Evolutionary conservation across 2,797 vertebrate species (phyloP).

Genomic region (Tragelaphus eurycerus): DNA sequence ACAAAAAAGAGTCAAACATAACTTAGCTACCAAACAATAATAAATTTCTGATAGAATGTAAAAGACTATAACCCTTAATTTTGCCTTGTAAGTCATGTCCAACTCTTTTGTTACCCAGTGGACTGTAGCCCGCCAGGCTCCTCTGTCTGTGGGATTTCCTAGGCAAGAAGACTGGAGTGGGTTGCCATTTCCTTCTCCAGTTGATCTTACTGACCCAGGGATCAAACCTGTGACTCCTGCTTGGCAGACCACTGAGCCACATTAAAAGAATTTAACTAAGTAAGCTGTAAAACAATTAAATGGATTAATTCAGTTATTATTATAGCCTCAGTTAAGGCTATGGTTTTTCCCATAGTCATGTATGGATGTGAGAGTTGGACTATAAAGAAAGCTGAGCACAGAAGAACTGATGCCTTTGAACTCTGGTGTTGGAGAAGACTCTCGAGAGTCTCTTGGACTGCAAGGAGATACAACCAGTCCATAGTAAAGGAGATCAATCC

Average conservation of each 20-base stretch:
- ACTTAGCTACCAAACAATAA: neutral
- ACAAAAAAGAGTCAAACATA: neutral
- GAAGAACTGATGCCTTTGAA: no score
- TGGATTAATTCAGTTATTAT: neutral
- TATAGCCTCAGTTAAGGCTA: neutral
- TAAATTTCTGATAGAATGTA: neutral
- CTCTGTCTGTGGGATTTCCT: neutral
- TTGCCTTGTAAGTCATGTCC: neutral
- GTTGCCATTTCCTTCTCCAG: neutral
- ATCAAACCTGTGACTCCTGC: neutral
- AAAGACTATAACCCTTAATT: neutral
- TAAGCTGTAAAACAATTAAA: neutral
- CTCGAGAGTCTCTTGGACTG: no score
- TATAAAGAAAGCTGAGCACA: no score
- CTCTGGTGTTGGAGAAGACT: no score
- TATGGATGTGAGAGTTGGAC: no score
- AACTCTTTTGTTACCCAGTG: neutral
- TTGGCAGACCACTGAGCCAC: neutral
- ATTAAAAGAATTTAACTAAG: neutral
- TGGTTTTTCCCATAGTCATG: no score
- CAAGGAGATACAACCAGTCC: no score
- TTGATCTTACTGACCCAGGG: neutral
- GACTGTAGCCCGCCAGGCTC: neutral
- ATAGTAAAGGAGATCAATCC: no score
- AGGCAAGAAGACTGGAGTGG: neutral